A percentile compares a stretch with the other conserved stretches of the same genome.
Conservation (phyloP, 2,113 vertebrate species). For the Hepsetus odoe region DNA sequence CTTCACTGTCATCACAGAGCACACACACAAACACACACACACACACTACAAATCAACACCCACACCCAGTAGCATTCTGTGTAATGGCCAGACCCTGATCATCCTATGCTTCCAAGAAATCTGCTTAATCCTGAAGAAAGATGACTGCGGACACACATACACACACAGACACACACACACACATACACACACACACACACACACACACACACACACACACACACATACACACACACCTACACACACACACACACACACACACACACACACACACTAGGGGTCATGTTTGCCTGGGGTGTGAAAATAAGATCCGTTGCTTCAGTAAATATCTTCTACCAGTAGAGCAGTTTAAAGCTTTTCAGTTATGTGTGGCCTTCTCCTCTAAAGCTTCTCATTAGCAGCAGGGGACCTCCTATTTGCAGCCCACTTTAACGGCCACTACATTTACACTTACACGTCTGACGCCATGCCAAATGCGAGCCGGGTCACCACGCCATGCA, state of each 20-base stretch:
- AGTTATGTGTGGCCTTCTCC: slow-evolving; percentile 71
- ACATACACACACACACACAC: no score
- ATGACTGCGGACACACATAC: no score
- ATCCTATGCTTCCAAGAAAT: slow-evolving; percentile 80
- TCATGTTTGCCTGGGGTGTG: slow-evolving; percentile 78
- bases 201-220: slow-evolving; percentile 61
- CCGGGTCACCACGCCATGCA: slow-evolving; percentile 49
- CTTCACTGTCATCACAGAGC: slow-evolving; percentile 32
- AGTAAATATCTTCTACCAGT: slow-evolving; percentile 77
- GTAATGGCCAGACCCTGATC: slow-evolving; percentile 63
- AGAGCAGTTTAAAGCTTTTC: slow-evolving; percentile 71
- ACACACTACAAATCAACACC: slow-evolving; percentile 50
- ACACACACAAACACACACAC: slow-evolving; percentile 31
- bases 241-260: no score
- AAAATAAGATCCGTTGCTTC: slow-evolving; percentile 82
- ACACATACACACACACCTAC: slow-evolving; percentile 50
- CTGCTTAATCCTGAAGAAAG: slow-evolving; percentile 75
- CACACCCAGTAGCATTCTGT: slow-evolving; percentile 62
- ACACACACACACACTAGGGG: slow-evolving; percentile 69
- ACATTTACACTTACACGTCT: slow-evolving; percentile 70
- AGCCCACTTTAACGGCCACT: slow-evolving; percentile 71
- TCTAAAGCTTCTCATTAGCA: slow-evolving; percentile 78
- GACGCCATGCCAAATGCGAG: slow-evolving; percentile 34
- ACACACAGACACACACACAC: no score
- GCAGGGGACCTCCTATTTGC: slow-evolving; percentile 72